phyloP scores from a whole-genome alignment of 2,113 vertebrate species.

The Zootoca vivipara region DNA sequence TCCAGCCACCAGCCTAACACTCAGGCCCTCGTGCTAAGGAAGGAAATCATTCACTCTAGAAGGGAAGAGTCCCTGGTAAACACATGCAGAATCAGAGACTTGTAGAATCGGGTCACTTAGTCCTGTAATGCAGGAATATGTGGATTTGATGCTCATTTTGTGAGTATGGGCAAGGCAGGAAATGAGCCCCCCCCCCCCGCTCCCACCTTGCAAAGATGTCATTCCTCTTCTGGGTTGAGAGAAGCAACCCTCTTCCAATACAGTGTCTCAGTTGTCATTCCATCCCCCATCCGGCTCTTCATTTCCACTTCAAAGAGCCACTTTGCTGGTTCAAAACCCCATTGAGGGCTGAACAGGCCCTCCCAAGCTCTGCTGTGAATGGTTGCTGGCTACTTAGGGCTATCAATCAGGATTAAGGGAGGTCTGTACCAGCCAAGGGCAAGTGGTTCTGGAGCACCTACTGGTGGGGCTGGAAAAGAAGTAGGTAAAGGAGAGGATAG shows the following conservation, averaged over 20 bases:
- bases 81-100: too few relatives aligned
- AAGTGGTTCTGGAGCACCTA: neutral
- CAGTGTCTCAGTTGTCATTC: neutral
- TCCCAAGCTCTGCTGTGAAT: neutral
- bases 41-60: neutral
- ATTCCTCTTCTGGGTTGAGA: neutral
- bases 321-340: neutral
- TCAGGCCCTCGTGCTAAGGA: neutral
- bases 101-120: too few relatives aligned
- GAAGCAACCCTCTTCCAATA: neutral
- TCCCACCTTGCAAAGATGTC: neutral
- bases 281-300: neutral
- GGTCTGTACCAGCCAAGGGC: neutral
- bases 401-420: too few relatives aligned
- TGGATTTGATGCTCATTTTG: too few relatives aligned
- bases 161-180: too few relatives aligned
- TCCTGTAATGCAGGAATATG: too few relatives aligned
- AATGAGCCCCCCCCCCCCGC: too few relatives aligned
- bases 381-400: neutral
- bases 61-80: neutral
- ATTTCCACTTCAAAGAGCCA: constrained; percentile 30
- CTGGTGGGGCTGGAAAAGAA: neutral
- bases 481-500: neutral
- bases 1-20: neutral
- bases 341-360: neutral